phyloP scores from a whole-genome alignment of 92 coral and sea anemone genomes.

The Umimayanthus kanabou region DNA sequence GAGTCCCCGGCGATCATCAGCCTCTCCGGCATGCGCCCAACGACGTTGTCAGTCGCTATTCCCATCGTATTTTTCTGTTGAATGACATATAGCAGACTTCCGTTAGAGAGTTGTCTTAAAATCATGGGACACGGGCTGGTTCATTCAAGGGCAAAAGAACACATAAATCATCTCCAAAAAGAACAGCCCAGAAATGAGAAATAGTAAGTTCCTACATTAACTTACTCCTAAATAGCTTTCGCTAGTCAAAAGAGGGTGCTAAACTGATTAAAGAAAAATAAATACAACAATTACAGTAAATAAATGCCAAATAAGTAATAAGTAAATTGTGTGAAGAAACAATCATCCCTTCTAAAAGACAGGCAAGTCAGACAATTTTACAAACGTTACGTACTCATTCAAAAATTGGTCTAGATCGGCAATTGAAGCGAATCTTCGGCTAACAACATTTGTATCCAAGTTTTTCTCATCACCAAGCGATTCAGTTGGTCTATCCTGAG shows the following conservation, averaged over 20 bases:
- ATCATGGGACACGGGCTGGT: not conserved
- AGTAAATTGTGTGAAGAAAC: too few species aligned
- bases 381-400: not conserved
- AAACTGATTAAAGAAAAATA: too few species aligned
- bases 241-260: too few species aligned
- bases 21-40: conserved; percentile 81
- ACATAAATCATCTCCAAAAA: not conserved
- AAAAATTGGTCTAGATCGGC: not conserved
- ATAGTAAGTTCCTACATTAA: too few species aligned
- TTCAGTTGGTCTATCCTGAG: too few species aligned
- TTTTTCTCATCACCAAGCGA: too few species aligned
- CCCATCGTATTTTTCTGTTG: conserved; percentile 77
- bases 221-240: too few species aligned
- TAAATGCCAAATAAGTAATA: too few species aligned
- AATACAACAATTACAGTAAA: too few species aligned
- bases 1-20: conserved; percentile 88
- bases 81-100: not conserved
- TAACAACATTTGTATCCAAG: too few species aligned
- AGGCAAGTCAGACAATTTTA: not conserved
- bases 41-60: conserved; percentile 73
- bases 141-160: not conserved
- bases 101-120: not conserved
- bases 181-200: not conserved
- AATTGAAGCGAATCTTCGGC: not conserved
- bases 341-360: not conserved